Percentiles rank a stretch among this genome's conserved stretches.
phyloP scores from a whole-genome alignment of 2,888 invertebrate genomes.

The Nesidiocoris tenuis region DNA sequence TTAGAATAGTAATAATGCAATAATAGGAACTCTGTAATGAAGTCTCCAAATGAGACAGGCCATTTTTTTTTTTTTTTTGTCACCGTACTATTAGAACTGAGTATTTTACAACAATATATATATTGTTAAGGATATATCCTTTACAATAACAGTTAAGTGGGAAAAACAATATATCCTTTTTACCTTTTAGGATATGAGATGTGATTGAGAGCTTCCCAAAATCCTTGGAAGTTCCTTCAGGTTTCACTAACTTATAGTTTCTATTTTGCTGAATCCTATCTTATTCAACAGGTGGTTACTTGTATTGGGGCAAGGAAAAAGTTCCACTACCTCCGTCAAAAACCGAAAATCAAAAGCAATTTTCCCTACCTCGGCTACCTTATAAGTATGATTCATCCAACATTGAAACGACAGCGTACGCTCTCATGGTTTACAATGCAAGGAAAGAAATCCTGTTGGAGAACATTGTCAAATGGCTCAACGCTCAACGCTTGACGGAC shows the following conservation, averaged over 20 bases:
- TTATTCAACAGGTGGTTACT: constrained; percentile 65
- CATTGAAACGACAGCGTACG: constrained; percentile 90
- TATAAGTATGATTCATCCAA: constrained; percentile 88
- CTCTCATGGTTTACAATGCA: constrained; percentile 82
- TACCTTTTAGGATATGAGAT: no score
- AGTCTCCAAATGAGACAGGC: no score
- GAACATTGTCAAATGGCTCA: constrained; percentile 86
- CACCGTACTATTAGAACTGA: no score
- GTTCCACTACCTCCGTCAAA: constrained; percentile 81
- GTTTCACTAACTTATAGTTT: no score
- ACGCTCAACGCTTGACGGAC: constrained; percentile 79
- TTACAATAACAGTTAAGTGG: no score
- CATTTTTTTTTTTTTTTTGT: constrained; percentile 10
- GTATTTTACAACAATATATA: neutral
- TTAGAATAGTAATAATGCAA: no score
- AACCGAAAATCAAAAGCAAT: constrained; percentile 87
- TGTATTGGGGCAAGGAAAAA: constrained; percentile 80
- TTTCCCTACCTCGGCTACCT: constrained; percentile 81
- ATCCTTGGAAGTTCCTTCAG: no score
- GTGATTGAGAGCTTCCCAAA: no score
- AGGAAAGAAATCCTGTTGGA: constrained; percentile 79
- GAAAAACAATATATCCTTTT: no score
- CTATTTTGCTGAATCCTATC: no score
- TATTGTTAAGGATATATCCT: no score
- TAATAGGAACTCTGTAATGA: no score